Percentiles rank a stretch among this genome's conserved stretches.
These are phyloP conservation scores for Isotomurus palustris DNA, from an alignment of 2,888 invertebrate species.

Conservation along the genomic window DNA sequence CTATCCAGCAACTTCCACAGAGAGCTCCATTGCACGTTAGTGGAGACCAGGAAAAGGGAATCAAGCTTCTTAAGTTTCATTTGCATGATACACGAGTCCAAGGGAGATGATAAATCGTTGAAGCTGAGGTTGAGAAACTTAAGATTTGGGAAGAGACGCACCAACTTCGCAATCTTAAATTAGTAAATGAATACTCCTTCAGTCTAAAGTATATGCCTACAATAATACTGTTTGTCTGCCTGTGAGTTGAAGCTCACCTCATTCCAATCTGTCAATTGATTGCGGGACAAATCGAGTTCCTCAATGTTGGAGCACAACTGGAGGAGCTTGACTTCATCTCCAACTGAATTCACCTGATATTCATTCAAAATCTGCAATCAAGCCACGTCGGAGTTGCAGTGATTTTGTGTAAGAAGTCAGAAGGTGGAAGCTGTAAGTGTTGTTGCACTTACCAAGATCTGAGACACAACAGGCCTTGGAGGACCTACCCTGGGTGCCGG, in stretches of 20 bases:
- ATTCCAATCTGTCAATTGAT: slow-evolving; percentile 78
- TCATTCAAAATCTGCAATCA: slow-evolving; percentile 75
- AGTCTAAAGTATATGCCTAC: too few relatives aligned
- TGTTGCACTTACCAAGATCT: too few relatives aligned
- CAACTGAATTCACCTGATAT: slow-evolving; percentile 85
- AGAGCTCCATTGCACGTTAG: slow-evolving; percentile 76
- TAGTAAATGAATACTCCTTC: background rate
- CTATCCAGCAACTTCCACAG: slow-evolving; percentile 63
- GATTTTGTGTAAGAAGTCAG: too few relatives aligned
- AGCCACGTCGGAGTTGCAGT: too few relatives aligned
- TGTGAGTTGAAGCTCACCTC: slow-evolving; percentile 65
- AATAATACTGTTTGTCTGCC: too few relatives aligned
- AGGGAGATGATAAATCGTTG: slow-evolving; percentile 70
- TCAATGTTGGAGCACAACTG: slow-evolving; percentile 84
- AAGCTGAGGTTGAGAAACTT: slow-evolving; percentile 88
- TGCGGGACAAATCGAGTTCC: slow-evolving; percentile 89
- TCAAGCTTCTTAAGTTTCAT: slow-evolving; percentile 13
- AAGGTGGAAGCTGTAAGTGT: too few relatives aligned
- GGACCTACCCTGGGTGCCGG: too few relatives aligned
- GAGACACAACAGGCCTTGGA: too few relatives aligned
- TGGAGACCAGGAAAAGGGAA: slow-evolving; percentile 77
- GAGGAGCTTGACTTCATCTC: slow-evolving; percentile 71
- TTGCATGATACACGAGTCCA: slow-evolving; percentile 50
- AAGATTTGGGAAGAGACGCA: slow-evolving; percentile 79
- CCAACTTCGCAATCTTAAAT: slow-evolving; percentile 69